Base-by-base conservation (phyloP, 2,888 invertebrate species). In the Amphipoea lucens region DNA sequence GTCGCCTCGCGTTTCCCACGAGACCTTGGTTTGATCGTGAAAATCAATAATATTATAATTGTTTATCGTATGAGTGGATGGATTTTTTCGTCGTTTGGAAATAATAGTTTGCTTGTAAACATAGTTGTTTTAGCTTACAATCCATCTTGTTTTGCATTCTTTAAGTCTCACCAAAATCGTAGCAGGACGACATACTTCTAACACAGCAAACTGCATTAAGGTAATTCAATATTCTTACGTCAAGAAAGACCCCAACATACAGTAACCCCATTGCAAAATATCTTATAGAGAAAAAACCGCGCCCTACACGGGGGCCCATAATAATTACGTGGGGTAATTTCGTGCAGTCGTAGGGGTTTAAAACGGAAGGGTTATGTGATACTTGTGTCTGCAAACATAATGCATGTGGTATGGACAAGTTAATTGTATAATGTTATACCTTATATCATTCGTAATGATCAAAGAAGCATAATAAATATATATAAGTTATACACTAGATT, bases 271-370 rank as follows among this genome's bases (percentile, higher is more conserved):
- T 92, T 91, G 92, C 93, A 85, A 93, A 94, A 94, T 92, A 89
- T 87, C 90, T 91, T 83, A 85, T 88, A 78, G 86, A 90, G 88
- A 94, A 95, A 95, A 95, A 95, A 93, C 88, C 89, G 86, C 95
- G 91, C 95, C 95, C 94, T 92, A 81, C 87, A 88, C 86, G 87
- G 85, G 86, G 89, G 90, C 87, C 90, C 90, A 91, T 90, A 91
- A 92, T 94, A 95, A 95, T 95, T 95, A 95, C 92, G 89, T 91
- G 93, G 94, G 94, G 95, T 93, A 93, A 95, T 95, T 93, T 92
- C 84, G 89, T 92, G 92, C 93, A 92, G 91, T 91, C 90, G 90
- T 92, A 93, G 91, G 95, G 95, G 94, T 91, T 94, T 90, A 81
- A 87, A 92, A 89, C 82, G 87, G 88, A 95, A 94, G 95, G 95